Base-by-base conservation (phyloP, 2,888 invertebrate genomes). In the Eilema depressum region DNA sequence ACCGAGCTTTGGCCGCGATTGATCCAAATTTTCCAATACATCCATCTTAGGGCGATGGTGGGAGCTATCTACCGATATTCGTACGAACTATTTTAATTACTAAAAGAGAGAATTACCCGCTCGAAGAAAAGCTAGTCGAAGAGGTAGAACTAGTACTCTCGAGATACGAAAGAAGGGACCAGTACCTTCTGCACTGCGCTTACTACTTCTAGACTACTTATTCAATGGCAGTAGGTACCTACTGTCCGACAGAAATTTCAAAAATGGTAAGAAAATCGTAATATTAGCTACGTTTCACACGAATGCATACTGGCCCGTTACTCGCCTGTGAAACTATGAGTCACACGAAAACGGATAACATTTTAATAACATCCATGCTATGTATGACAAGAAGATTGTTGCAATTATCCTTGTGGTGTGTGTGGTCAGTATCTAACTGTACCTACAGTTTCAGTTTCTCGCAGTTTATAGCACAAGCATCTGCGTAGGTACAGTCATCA, bases 361-460 rank as follows among this genome's bases (percentile, higher is more conserved):
- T 62, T 72, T 69, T 63, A 63, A 68, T 61, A 70, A 60, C 33
- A 59, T 71, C 56, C 68, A 26, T 37, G 23, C 41, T 60, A 57
- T 63, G 47, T 66, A 59, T 59, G 73, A 79, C 57, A 68, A 68
- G 76, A 64, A 63, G 66, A 73, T 65, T 70, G 61, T 70, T 56
- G 61, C 61, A 67, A 75, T 78, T 71, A 76, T 80, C 73, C 71
- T 73, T 76, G 76, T 65, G 76, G 78, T 73, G 53, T 65, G 66
- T 74, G 78, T 75, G 81, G 81, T 81, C 33, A 65, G 63, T 72
- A 70, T 76, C 76, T 70, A 74, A 78, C 47, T 25, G 47, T 67
- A 71, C 33, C 33, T 12, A 11, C 63, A 69, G 75, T 66, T 65
- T 76, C 71, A 63, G 63, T 56, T 69, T 63, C 68, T 63, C 41